phyloP scores from a whole-genome alignment of 2,113 vertebrate genomes.

The Sorex araneus region DNA sequence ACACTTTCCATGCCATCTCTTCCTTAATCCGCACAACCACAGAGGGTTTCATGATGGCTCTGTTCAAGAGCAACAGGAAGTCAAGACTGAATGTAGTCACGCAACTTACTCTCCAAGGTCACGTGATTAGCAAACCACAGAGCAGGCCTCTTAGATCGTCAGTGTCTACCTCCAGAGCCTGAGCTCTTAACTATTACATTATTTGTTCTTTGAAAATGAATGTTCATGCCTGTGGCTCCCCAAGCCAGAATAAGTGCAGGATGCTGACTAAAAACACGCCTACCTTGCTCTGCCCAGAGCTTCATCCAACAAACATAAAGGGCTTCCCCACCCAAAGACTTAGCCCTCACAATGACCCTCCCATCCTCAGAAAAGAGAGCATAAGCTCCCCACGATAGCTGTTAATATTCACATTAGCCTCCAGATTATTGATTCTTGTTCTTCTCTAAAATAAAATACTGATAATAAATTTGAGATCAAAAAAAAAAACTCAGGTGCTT shows the following conservation, averaged over 20 bases:
- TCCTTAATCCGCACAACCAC: background rate
- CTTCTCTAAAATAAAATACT: slow-evolving; percentile 40
- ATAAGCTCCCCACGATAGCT: background rate
- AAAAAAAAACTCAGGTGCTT: background rate
- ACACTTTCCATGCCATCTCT: background rate
- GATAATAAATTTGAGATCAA: background rate
- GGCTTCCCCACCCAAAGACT: background rate
- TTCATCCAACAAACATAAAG: background rate
- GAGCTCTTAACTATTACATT: background rate
- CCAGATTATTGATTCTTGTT: background rate
- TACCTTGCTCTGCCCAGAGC: background rate
- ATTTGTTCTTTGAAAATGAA: background rate
- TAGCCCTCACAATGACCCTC: background rate
- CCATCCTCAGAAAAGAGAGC: background rate
- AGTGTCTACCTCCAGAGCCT: background rate
- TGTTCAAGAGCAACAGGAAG: background rate
- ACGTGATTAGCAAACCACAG: background rate
- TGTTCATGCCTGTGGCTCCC: background rate
- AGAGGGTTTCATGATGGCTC: background rate
- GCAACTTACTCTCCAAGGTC: background rate
- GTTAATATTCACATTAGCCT: slow-evolving; percentile 7
- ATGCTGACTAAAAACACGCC: background rate
- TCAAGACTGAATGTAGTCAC: background rate
- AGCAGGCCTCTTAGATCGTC: background rate
- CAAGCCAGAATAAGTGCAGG: background rate